These are phyloP conservation scores for Psittacara wagleri DNA, from an alignment of 2,113 vertebrate genomes.

Conservation along the genomic window DNA sequence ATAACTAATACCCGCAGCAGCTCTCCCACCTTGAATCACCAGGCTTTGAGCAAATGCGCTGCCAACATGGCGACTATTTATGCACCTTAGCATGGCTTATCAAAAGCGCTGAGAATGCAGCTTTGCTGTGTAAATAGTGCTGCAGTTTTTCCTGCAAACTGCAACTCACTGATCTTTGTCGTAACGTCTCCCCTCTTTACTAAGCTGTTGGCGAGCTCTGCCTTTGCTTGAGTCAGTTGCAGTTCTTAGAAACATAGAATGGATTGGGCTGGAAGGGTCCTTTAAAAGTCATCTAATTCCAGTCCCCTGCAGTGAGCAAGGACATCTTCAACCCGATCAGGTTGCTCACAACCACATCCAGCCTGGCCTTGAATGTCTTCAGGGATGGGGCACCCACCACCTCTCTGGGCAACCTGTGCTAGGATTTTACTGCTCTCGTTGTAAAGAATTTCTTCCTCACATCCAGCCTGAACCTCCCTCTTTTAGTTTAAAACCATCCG, in stretches of 20 bases:
- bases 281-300: background rate
- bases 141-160: background rate
- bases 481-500: background rate
- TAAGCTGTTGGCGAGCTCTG: background rate
- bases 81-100: accelerated
- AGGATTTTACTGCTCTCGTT: background rate
- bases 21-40: background rate
- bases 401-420: background rate
- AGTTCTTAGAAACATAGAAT: background rate
- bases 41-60: background rate
- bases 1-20: background rate
- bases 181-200: background rate
- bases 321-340: background rate
- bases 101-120: background rate
- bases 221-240: background rate
- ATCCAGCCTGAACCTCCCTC: background rate
- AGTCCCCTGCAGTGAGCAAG: background rate
- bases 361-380: background rate
- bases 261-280: background rate
- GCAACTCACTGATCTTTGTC: background rate
- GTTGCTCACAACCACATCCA: background rate
- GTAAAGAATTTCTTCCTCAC: background rate
- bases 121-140: background rate
- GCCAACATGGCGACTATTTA: background rate
- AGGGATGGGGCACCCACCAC: background rate